Base-by-base conservation (phyloP, 2,797 vertebrate genomes). In the Ctenopoma multispine region DNA sequence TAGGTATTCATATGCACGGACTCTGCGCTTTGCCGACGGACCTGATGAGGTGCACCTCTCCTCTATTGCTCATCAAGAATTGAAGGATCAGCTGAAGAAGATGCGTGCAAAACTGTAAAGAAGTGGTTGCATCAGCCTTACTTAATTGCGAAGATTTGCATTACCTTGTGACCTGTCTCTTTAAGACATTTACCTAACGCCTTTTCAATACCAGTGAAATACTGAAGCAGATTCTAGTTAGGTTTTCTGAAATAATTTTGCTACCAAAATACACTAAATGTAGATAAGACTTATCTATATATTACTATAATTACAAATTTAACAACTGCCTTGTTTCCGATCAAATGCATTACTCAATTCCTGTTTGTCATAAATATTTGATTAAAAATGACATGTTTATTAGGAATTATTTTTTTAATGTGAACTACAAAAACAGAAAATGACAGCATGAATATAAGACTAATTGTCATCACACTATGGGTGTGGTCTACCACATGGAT, bases 1-100 rank as follows among this genome's bases (percentile, higher is more conserved):
- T 83, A 99, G 97, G 96, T 98, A 97, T 34, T 82, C 93, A 0
- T 65, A 93, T 0, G 82, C 80, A 0, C 93, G 96, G 38, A 91
- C 95, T 15, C 75, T 99, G 24, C 95, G 96, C 29, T 71, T 99
- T 12, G 97, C 97, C 0, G 97, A 99, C 0, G 97, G 98, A 4
- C 97, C 97, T 0, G 96, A 98, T 4, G 97, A 99, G 92, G 97
- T 99, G 53, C 97, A 99, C 69, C 96, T 99, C 62, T 97, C 96
- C 2, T 85, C 96, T 1, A 90, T 97, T 1, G 96, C 96, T 40
- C 83, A 55, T 56, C 88, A 96, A 80, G 97, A 99, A 75, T 91
- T 99, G 46, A 88, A 67, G 8, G 95, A 97, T 21, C 97, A 99
- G 83, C 83, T 93, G 0, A 91, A 88, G 70, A 77, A 58, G 15